Evolutionary conservation across 2,113 vertebrate species (phyloP).

Genomic region (Parus major): DNA sequence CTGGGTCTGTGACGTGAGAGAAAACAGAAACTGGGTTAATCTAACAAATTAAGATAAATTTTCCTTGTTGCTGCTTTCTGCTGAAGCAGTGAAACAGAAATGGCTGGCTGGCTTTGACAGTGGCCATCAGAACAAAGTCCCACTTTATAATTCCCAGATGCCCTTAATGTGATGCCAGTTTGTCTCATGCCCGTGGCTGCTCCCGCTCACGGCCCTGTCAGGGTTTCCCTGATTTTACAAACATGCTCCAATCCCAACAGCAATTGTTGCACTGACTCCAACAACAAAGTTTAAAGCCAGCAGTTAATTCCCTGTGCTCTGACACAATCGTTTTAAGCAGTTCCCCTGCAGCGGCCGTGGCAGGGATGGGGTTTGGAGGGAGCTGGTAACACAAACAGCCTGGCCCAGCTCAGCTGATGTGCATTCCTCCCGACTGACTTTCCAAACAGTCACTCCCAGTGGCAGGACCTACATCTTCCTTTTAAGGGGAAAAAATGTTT

Average conservation of each 20-base stretch:
- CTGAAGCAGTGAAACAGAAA: conserved; percentile 16
- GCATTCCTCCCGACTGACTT: conserved; percentile 55
- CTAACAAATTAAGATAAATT: conserved; percentile 29
- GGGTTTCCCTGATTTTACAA: not conserved
- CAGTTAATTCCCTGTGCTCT: not conserved
- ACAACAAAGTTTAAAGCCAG: not conserved
- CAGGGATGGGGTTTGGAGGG: not conserved
- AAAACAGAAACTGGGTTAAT: conserved; percentile 43
- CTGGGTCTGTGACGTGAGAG: not conserved
- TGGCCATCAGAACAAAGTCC: conserved; percentile 25
- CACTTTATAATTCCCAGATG: conserved; percentile 8
- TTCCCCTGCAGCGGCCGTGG: not conserved
- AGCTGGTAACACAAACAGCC: conserved; percentile 33
- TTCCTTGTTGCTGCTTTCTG: conserved; percentile 26
- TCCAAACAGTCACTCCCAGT: conserved; percentile 57
- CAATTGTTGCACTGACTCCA: not conserved
- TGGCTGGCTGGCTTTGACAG: conserved; percentile 24
- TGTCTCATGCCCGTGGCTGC: not conserved
- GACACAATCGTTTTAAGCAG: not conserved
- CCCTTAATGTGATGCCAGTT: not conserved
- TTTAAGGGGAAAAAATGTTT: conserved; percentile 81
- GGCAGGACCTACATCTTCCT: conserved; percentile 68
- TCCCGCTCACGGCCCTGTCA: not conserved
- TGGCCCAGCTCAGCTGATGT: conserved; percentile 47
- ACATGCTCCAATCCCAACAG: not conserved